A percentile compares a stretch with the other conserved stretches of the same genome.
phyloP scores from a whole-genome alignment of 2,113 vertebrate species.

The Anser brachyrhynchus region DNA sequence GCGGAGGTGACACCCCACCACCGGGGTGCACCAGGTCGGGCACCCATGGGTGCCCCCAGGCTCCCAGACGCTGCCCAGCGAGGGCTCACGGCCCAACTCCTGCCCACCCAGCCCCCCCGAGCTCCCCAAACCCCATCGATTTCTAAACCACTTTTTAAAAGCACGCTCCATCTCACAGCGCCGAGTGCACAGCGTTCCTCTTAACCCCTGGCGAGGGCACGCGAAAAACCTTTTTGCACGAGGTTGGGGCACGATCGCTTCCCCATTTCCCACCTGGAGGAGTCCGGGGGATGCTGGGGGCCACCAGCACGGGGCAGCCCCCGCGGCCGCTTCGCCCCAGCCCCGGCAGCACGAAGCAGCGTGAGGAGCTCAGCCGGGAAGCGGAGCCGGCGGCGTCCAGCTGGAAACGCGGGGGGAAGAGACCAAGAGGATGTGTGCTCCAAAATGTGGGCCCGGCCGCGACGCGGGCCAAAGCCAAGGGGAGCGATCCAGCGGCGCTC shows the following conservation, averaged over 20 bases:
- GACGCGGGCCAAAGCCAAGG: slow-evolving; percentile 1
- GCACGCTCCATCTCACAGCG: accelerated
- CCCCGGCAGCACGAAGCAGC: neutral
- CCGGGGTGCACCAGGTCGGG: accelerated
- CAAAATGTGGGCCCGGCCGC: neutral
- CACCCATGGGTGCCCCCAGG: accelerated
- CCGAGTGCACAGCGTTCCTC: accelerated
- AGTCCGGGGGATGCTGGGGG: neutral
- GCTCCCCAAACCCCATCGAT: too few relatives aligned
- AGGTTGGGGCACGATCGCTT: accelerated
- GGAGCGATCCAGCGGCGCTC: neutral
- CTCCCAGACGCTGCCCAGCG: neutral
- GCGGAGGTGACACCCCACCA: neutral
- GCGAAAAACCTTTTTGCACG: accelerated
- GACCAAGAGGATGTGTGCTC: slow-evolving; percentile 50
- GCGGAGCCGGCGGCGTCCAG: neutral
- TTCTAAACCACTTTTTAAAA: neutral
- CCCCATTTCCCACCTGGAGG: neutral
- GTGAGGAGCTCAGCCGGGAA: neutral
- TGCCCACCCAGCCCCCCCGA: too few relatives aligned
- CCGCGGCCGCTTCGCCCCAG: neutral
- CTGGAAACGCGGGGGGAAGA: slow-evolving; percentile 21
- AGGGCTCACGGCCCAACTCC: too few relatives aligned
- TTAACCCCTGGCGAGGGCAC: accelerated
- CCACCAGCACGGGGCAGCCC: neutral